Conservation (phyloP, 1,140 invertebrate species). For the Cephus cinctus region DNA sequence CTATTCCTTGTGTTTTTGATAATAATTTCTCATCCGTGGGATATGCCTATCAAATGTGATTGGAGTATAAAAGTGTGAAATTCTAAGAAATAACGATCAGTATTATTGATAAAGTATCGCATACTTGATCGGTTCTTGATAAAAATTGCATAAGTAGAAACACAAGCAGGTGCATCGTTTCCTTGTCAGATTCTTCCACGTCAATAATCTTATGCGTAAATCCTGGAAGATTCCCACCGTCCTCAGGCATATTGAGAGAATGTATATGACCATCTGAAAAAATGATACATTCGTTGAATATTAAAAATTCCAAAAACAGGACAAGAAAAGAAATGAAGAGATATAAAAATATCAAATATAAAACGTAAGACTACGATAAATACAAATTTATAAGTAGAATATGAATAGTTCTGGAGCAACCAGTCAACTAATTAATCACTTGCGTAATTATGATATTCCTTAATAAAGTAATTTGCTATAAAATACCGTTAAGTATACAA, state of each 20-base stretch:
- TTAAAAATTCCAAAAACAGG: no score
- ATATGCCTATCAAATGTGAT: constrained; percentile 59
- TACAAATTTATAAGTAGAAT: no score
- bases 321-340: no score
- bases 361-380: constrained; percentile 5
- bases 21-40: constrained; percentile 82
- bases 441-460: no score
- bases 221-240: constrained; percentile 67
- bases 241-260: constrained; percentile 66
- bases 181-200: constrained; percentile 90
- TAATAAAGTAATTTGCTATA: no score
- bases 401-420: no score
- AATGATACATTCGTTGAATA: no score
- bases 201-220: constrained; percentile 83
- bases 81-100: neutral
- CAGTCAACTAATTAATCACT: no score
- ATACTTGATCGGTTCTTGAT: constrained; percentile 73
- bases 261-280: constrained; percentile 76
- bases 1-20: constrained; percentile 79
- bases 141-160: constrained; percentile 95
- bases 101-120: constrained; percentile 44
- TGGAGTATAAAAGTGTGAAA: constrained; percentile 13
- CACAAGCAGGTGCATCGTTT: constrained; percentile 94
- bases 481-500: no score
- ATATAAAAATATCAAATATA: constrained; percentile 4